Evolutionary conservation across 2,888 invertebrate genomes (phyloP), one percentile per base, ranked within the genome.

Genomic region (Prosopocoilus inquinatus): DNA sequence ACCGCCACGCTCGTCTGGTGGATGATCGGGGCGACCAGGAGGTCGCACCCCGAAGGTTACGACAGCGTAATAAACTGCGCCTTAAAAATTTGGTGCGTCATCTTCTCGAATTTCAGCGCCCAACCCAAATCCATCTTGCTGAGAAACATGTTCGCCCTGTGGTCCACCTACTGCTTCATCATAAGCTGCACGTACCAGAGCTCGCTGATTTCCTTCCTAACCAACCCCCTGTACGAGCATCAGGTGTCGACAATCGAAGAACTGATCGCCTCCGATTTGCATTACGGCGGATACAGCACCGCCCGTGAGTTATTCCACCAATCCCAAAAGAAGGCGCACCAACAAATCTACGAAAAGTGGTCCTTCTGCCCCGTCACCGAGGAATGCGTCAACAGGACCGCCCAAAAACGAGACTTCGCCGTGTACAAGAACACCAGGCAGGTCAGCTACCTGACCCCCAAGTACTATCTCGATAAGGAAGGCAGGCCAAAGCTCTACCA

Each of bases 141-240:
- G 11, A 51, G 51, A 28, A 28, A 48, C 11, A 32, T 84, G 66
- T 84, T 81, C 58, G 67, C 81, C 1, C 75, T 79, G 16, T 71
- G 84, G 5, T 78, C 81, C 35, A 55, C 84, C 0, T 84, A 82
- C 56, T 79, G 80, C 16, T 68, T 83, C 34, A 73, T 82, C 59
- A 75, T 84, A 57, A 67, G 79, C 15, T 81, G 82, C 1, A 78
- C 80, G 0, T 85, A 84, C 57, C 81, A 83, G 57, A 83, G 84
- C 0, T 82, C 84, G 61, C 69, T 85, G 58, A 82, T 84, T 51
- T 75, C 78, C 9, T 82, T 84, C 0, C 76, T 85, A 47, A 80
- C 80, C 8, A 77, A 81, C 65, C 82, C 84, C 0, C 75, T 77
- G 1, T 79, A 75, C 53, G 76, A 82, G 50, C 73, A 81, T 62